Conservation (phyloP, 2,888 invertebrate genomes). For the Hydraecia micacea region DNA sequence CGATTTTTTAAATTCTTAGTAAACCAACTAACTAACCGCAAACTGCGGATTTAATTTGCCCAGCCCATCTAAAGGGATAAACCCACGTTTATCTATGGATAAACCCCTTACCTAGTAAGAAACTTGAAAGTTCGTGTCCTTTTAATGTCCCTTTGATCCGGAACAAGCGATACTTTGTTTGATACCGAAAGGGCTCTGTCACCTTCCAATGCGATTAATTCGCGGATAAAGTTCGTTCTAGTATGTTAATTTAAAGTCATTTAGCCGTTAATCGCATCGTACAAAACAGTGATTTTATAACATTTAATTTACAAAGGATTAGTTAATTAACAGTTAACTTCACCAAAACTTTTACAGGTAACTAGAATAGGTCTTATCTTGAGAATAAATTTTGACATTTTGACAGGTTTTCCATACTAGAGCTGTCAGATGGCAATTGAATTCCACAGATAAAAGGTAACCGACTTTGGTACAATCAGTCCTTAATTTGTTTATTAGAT, state of each 20-base stretch:
- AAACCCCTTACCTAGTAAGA: neutral
- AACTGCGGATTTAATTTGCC: neutral
- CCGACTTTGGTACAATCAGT: neutral
- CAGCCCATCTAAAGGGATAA: neutral
- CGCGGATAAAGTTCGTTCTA: conserved; percentile 20
- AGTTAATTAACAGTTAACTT: neutral
- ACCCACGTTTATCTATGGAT: neutral
- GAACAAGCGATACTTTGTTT: neutral
- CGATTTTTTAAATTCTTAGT: neutral
- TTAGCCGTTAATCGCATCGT: conserved; percentile 1
- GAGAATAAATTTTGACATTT: neutral
- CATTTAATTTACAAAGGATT: conserved; percentile 1
- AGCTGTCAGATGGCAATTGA: too few relatives aligned
- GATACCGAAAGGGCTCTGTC: conserved; percentile 4
- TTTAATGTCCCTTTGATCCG: conserved; percentile 27
- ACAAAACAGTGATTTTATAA: neutral
- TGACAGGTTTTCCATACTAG: neutral
- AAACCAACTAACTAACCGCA: neutral
- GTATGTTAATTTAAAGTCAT: conserved; percentile 25
- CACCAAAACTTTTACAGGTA: neutral
- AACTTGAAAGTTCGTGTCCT: neutral
- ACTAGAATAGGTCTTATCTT: too few relatives aligned
- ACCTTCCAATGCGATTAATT: conserved; percentile 32
- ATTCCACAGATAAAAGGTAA: neutral
- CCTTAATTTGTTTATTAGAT: conserved; percentile 4